Evolutionary conservation across 92 coral and sea anemone species (phyloP).

Genomic region (Porites rus): DNA sequence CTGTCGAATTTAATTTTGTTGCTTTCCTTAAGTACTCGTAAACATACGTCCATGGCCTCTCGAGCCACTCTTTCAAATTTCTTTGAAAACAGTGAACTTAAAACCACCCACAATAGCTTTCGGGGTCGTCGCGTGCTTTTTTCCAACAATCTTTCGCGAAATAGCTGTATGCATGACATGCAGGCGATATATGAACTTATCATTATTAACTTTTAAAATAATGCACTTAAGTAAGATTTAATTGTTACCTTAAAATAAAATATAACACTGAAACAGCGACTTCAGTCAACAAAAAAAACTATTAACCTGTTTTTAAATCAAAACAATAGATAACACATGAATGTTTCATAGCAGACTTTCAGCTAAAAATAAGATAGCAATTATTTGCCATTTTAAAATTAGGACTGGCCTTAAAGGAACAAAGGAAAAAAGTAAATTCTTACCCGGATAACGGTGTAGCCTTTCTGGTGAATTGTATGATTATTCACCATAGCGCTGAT

Average conservation of each 20-base stretch:
- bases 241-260: neutral
- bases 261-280: neutral
- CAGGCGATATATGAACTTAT: neutral
- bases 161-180: too few species aligned
- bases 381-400: neutral
- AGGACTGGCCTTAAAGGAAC: neutral
- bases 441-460: constrained; percentile 74
- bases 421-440: neutral
- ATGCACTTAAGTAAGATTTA: neutral
- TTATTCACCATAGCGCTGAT: constrained; percentile 93
- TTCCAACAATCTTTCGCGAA: too few species aligned
- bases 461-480: constrained; percentile 77
- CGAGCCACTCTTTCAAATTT: too few species aligned
- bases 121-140: too few species aligned
- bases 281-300: neutral
- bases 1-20: too few species aligned
- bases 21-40: too few species aligned
- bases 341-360: constrained; percentile 25
- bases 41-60: too few species aligned
- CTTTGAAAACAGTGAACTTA: too few species aligned
- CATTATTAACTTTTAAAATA: too few species aligned
- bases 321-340: constrained; percentile 12
- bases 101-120: too few species aligned
- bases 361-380: neutral
- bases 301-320: constrained; percentile 14